Evolutionary conservation across 1,140 invertebrate species (phyloP).

Genomic region (Anthonomus grandis): DNA sequence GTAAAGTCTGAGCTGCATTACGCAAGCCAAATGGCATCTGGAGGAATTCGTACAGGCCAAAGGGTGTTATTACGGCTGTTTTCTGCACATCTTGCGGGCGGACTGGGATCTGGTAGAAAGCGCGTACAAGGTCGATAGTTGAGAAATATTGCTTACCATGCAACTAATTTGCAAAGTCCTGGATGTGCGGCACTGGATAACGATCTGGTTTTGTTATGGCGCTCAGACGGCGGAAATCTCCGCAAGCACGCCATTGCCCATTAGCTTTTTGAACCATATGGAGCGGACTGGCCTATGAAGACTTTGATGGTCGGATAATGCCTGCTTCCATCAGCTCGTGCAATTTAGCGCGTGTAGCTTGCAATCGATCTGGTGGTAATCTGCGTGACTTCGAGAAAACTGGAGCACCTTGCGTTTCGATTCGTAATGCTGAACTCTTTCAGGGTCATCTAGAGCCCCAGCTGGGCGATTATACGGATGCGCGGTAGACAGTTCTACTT

Average conservation of each 20-base stretch:
- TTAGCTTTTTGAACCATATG: constrained; percentile 47
- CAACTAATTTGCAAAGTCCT: constrained; percentile 43
- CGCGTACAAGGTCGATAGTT: constrained; percentile 46
- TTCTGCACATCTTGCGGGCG: constrained; percentile 37
- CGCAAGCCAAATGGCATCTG: constrained; percentile 40
- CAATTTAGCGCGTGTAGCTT: constrained; percentile 42
- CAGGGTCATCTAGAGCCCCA: too few relatives aligned
- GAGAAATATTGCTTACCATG: constrained; percentile 30
- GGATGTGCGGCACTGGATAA: constrained; percentile 31
- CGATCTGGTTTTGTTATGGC: constrained; percentile 24
- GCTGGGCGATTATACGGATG: too few relatives aligned
- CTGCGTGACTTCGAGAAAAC: constrained; percentile 37
- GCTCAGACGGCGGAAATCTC: constrained; percentile 52
- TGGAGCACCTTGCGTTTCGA: neutral
- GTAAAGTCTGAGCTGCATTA: constrained; percentile 49
- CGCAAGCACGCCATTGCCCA: constrained; percentile 43
- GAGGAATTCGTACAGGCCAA: constrained; percentile 43
- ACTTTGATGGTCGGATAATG: constrained; percentile 31
- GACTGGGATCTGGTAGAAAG: constrained; percentile 52
- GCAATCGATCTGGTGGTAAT: constrained; percentile 41
- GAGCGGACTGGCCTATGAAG: constrained; percentile 46
- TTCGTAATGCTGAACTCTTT: neutral
- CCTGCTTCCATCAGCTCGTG: constrained; percentile 12
- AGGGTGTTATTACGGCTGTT: constrained; percentile 32
- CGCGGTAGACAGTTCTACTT: too few relatives aligned